Conservation (phyloP, 2,888 invertebrate species). For the Spodoptera exigua region DNA sequence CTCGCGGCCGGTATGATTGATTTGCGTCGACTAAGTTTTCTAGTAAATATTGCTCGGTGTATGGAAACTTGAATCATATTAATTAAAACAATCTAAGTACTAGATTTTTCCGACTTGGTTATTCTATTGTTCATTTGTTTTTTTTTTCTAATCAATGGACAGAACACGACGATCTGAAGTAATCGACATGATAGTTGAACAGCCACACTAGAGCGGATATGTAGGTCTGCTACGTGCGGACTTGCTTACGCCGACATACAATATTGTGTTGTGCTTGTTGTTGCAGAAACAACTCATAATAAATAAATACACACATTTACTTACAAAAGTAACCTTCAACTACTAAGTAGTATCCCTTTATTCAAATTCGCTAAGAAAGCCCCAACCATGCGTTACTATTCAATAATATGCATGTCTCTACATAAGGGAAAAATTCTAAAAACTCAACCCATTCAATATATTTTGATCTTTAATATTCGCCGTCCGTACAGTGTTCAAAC, state of each 20-base stretch:
- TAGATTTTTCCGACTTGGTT: slow-evolving; percentile 26
- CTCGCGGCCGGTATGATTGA: slow-evolving; percentile 15
- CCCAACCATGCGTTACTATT: slow-evolving; percentile 53
- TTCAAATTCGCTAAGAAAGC: slow-evolving; percentile 33
- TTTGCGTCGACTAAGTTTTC: slow-evolving; percentile 12
- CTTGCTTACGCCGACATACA: slow-evolving; percentile 63
- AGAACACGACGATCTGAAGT: slow-evolving; percentile 71
- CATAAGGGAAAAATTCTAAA: slow-evolving; percentile 78
- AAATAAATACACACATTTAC: slow-evolving; percentile 8
- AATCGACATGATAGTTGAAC: slow-evolving; percentile 73
- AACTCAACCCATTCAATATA: slow-evolving; percentile 79
- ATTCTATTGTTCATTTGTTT: slow-evolving; percentile 52
- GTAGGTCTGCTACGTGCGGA: slow-evolving; percentile 70
- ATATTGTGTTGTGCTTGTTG: slow-evolving; percentile 51
- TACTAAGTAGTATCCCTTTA: background rate
- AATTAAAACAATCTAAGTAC: slow-evolving; percentile 23
- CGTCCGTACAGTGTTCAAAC: slow-evolving; percentile 75
- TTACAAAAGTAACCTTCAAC: slow-evolving; percentile 15
- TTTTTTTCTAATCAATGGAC: slow-evolving; percentile 41
- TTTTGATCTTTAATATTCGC: slow-evolving; percentile 81
- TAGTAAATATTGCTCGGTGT: background rate
- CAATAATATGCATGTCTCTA: slow-evolving; percentile 58
- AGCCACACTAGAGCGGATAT: slow-evolving; percentile 79
- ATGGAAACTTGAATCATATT: slow-evolving; percentile 6
- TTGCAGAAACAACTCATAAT: slow-evolving; percentile 45